These are phyloP conservation scores for Corapipo altera DNA, from an alignment of 2,113 vertebrate species.

Conservation along the genomic window DNA sequence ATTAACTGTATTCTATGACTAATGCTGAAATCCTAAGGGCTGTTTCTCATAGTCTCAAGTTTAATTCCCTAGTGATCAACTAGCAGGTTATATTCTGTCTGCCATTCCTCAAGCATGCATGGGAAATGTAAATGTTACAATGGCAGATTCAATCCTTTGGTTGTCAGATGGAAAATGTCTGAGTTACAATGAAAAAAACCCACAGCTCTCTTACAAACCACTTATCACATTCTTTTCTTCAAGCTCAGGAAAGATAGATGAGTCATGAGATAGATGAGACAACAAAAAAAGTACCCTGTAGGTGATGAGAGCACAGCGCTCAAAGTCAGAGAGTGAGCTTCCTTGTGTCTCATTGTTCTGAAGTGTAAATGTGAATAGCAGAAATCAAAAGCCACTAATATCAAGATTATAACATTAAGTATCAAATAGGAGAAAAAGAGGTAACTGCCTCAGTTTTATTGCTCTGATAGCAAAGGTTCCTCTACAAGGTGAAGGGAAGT, in stretches of 20 bases:
- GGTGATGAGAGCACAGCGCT: neutral
- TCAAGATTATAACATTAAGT: neutral
- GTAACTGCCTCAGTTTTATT: neutral
- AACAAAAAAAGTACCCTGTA: neutral
- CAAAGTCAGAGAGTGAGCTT: neutral
- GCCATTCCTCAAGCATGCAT: neutral
- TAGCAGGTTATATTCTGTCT: neutral
- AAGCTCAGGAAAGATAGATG: neutral
- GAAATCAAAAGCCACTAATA: neutral
- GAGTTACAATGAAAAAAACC: neutral
- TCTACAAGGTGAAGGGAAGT: neutral
- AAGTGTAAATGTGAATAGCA: neutral
- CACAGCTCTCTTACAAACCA: neutral
- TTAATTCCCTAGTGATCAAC: neutral
- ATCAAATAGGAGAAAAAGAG: neutral
- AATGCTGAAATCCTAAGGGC: slow-evolving; percentile 8
- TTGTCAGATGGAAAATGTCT: neutral
- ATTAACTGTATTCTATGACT: slow-evolving; percentile 5
- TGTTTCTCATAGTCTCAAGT: slow-evolving; percentile 5
- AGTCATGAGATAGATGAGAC: neutral
- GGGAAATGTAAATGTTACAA: neutral
- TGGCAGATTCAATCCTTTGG: neutral
- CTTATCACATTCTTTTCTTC: neutral
- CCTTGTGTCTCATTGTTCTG: neutral
- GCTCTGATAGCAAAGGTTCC: neutral